Percentiles rank a stretch among this genome's conserved stretches.
Evolutionary conservation across 1,140 invertebrate genomes (phyloP).

Genomic region (Metopolophium dirhodum): DNA sequence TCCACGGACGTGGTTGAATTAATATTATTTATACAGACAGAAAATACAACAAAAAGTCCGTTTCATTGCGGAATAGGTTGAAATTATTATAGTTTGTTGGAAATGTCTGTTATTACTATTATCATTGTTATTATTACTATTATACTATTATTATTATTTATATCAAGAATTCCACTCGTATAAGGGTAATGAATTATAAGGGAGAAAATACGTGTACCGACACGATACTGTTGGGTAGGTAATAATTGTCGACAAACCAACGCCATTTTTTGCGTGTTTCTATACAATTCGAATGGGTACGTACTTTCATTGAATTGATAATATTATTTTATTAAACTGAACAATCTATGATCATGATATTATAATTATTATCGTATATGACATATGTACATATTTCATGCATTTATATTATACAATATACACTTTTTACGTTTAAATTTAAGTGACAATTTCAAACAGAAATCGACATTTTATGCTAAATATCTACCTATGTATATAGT

Average conservation of each 20-base stretch:
- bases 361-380: background rate
- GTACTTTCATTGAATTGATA: background rate
- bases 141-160: background rate
- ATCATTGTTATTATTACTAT: background rate
- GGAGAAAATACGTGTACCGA: background rate
- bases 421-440: background rate
- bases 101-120: background rate
- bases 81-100: background rate
- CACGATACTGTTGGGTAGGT: background rate
- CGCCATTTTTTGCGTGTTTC: background rate
- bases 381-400: background rate
- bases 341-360: background rate
- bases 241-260: background rate
- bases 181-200: conserved; percentile 6
- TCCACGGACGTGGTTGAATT: background rate
- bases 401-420: background rate
- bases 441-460: background rate
- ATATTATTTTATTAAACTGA: background rate
- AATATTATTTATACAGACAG: background rate
- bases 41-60: background rate
- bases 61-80: background rate
- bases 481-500: too few relatives aligned
- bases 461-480: background rate
- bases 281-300: background rate
- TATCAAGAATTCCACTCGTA: background rate